Percentiles rank a stretch among this genome's conserved stretches.
phyloP scores from a whole-genome alignment of 2,113 vertebrate species.

The Coptodon rendalli region DNA sequence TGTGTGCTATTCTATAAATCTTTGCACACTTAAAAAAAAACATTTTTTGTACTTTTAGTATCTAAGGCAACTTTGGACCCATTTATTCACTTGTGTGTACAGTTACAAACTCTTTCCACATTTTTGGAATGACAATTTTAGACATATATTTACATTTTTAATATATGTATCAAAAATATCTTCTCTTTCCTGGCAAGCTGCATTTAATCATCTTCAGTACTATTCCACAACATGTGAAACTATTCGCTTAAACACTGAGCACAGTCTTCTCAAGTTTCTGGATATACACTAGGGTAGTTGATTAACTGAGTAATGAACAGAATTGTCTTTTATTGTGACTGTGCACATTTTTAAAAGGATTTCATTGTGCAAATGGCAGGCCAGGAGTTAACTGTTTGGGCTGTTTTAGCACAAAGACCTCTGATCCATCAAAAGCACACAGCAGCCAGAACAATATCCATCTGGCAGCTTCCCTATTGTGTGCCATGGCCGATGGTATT shows the following conservation, averaged over 20 bases:
- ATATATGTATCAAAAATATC: neutral
- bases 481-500: slow-evolving; percentile 56
- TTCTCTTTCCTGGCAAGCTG: too few relatives aligned
- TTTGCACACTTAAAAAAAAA: neutral
- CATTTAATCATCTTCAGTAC: neutral
- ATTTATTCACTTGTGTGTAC: neutral
- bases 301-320: neutral
- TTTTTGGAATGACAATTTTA: neutral
- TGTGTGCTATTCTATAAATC: neutral
- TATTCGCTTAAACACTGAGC: neutral
- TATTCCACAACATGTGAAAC: neutral
- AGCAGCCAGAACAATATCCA: slow-evolving; percentile 59
- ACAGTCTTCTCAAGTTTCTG: neutral
- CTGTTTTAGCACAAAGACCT: slow-evolving; percentile 59
- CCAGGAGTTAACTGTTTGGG: slow-evolving; percentile 49
- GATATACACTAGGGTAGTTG: neutral
- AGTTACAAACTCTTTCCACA: neutral
- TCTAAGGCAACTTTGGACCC: neutral
- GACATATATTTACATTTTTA: neutral
- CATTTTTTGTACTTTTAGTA: neutral
- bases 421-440: slow-evolving; percentile 64
- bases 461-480: slow-evolving; percentile 71
- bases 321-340: neutral
- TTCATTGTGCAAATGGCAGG: neutral
- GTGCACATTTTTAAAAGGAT: neutral